phyloP scores from a whole-genome alignment of 2,888 invertebrate genomes.

The Camponotus fellah region DNA sequence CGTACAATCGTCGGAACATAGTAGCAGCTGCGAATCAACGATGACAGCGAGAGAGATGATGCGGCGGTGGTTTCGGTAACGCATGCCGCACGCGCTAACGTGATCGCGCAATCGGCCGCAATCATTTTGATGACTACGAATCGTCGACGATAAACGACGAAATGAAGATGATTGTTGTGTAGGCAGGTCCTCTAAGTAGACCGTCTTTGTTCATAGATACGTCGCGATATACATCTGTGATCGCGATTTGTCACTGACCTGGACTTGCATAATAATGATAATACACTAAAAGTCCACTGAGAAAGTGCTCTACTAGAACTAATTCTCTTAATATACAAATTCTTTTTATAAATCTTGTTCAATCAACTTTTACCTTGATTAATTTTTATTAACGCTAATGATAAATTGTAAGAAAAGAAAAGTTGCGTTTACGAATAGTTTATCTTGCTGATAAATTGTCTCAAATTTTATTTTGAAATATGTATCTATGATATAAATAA shows the following conservation, averaged over 20 bases:
- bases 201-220: slow-evolving; percentile 58
- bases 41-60: slow-evolving; percentile 51
- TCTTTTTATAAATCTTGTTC: not conserved
- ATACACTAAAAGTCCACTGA: not conserved
- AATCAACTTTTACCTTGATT: not conserved
- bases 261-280: slow-evolving; percentile 6
- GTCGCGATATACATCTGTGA: slow-evolving; percentile 67
- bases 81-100: slow-evolving; percentile 80
- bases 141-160: slow-evolving; percentile 82
- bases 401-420: not conserved
- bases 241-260: slow-evolving; percentile 57
- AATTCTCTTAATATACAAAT: not conserved
- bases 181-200: slow-evolving; percentile 82
- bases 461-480: not conserved
- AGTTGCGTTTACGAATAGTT: not conserved
- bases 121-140: slow-evolving; percentile 85
- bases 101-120: slow-evolving; percentile 84
- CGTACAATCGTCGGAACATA: slow-evolving; percentile 37
- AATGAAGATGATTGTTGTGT: slow-evolving; percentile 85
- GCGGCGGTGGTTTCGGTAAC: slow-evolving; percentile 45
- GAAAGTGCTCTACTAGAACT: not conserved
- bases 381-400: not conserved
- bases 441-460: not conserved
- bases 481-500: not conserved
- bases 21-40: slow-evolving; percentile 37